Evolutionary conservation across 2,113 vertebrate genomes (phyloP).

Genomic region (Melanostigma gelatinosum): DNA sequence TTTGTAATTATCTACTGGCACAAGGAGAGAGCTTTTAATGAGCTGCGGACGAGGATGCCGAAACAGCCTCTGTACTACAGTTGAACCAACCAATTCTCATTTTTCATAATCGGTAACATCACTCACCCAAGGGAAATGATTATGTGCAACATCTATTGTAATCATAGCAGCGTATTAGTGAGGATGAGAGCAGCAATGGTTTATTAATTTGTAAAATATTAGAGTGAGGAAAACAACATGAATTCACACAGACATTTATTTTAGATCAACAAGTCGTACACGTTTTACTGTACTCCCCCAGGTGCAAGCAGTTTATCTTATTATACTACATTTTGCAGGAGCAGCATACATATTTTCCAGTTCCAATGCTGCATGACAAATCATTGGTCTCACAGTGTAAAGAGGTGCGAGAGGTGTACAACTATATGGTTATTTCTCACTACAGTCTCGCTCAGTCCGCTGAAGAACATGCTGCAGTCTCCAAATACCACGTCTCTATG

Average conservation of each 20-base stretch:
- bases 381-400: not conserved
- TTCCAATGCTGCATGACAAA: slow-evolving; percentile 14
- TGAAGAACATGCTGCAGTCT: slow-evolving; percentile 7
- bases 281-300: not conserved
- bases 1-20: slow-evolving; percentile 54
- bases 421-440: not conserved
- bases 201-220: slow-evolving; percentile 45
- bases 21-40: slow-evolving; percentile 52
- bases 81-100: slow-evolving; percentile 47
- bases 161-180: slow-evolving; percentile 53
- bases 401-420: not conserved
- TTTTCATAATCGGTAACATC: slow-evolving; percentile 68
- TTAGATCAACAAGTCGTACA: not conserved
- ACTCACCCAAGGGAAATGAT: slow-evolving; percentile 70
- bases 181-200: slow-evolving; percentile 22
- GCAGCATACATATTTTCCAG: not conserved
- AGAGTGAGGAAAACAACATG: slow-evolving; percentile 13
- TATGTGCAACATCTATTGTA: slow-evolving; percentile 67
- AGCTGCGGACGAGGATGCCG: slow-evolving; percentile 42
- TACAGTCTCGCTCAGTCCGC: not conserved
- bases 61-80: slow-evolving; percentile 44
- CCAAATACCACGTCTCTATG: not conserved
- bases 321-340: not conserved
- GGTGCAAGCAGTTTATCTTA: not conserved
- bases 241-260: slow-evolving; percentile 18